Evolutionary conservation across 2,888 invertebrate species (phyloP).

Genomic region (Heliconius charithonia): DNA sequence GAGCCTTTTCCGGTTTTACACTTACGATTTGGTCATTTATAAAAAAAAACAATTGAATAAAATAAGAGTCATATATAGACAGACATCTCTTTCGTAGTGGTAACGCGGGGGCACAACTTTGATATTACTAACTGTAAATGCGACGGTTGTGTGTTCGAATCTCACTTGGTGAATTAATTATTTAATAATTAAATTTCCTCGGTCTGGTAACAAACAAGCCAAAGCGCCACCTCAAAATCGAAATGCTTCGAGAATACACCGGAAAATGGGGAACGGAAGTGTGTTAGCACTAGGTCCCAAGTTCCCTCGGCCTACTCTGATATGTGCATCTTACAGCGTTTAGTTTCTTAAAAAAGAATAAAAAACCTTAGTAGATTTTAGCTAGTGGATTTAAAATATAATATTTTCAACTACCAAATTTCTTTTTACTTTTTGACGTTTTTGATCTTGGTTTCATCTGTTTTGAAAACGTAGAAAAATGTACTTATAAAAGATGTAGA

Average conservation of each 20-base stretch:
- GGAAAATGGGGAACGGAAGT: too few species aligned
- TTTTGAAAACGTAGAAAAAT: neutral
- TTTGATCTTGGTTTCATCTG: neutral
- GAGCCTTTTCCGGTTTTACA: slow-evolving; percentile 29
- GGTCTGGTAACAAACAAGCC: neutral
- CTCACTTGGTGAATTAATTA: neutral
- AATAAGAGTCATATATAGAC: neutral
- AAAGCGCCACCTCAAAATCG: too few species aligned
- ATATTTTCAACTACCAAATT: too few species aligned
- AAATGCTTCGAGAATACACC: neutral
- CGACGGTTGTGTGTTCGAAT: too few species aligned
- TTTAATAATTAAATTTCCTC: neutral
- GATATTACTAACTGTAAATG: neutral
- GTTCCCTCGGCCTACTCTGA: too few species aligned
- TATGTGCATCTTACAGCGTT: too few species aligned
- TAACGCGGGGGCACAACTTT: neutral
- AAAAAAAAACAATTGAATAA: too few species aligned
- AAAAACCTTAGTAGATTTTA: neutral
- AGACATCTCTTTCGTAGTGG: neutral
- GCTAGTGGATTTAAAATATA: too few species aligned
- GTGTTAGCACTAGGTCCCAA: too few species aligned
- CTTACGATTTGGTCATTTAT: slow-evolving; percentile 18
- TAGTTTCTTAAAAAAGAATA: too few species aligned
- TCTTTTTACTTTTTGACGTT: too few species aligned
- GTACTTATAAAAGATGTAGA: too few species aligned